Evolutionary conservation across 2,797 vertebrate species (phyloP), one percentile per base, ranked within the genome.

Genomic region (Cottoperca gobio): DNA sequence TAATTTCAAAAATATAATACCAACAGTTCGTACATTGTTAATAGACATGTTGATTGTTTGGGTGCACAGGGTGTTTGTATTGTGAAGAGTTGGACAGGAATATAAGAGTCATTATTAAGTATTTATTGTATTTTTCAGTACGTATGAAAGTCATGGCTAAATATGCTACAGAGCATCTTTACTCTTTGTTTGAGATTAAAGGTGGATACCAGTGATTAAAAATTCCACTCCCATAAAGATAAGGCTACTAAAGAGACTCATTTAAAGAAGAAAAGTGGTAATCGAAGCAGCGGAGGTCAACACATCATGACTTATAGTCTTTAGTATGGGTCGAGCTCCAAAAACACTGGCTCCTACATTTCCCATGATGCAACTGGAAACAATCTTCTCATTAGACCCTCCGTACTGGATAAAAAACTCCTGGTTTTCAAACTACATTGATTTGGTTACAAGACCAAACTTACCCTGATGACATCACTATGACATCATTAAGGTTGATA

Each of bases 311-410:
- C 24, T 26, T 60, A 40, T 28, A n/a, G 11, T 46, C 8, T n/a
- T 10, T 19, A 31, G 12, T 28, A n/a, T 39, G 14, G 11, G 19
- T 21, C 4, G 39, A 54, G 3, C 6, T 55, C n/a, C 0, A 28
- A 57, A 76, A 49, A 35, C 21, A 37, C 3, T 0, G 19, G 19
- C 17, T 70, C 39, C 61, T 76, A 43, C 61, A 48, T 70, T 61
- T 75, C 33, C 67, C 62, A 72, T 26, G 26, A 68, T 63, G 57
- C 62, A 71, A 8, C 39, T 35, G 8, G 24, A 49, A 8, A 6
- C 1, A n/a, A 55, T 37, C 2, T 61, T 65, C 80, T 65, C 9
- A 46, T 40, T 6, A 46, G 2, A 62, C 10, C 10, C 17, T 70
- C 4, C 1, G 1, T 33, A 13, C 31, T 21, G 21, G n/a, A 23